Evolutionary conservation across 1,140 invertebrate species (phyloP).

Genomic region (Teleopsis dalmanni): DNA sequence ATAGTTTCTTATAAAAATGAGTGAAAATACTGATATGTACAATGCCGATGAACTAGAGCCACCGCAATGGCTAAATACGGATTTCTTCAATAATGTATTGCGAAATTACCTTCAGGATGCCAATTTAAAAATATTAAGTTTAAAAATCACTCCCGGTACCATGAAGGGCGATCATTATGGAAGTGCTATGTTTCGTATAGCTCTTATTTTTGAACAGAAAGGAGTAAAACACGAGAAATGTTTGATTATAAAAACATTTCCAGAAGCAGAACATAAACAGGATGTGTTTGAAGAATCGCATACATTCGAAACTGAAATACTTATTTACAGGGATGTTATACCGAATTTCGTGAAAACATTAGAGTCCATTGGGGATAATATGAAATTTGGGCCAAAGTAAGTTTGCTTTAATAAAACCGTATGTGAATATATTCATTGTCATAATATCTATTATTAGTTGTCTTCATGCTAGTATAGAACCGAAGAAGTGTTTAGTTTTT

Average conservation of each 20-base stretch:
- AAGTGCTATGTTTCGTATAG: constrained; percentile 21
- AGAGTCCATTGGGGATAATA: constrained; percentile 1
- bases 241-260: constrained; percentile 12
- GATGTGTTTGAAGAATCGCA: constrained; percentile 9
- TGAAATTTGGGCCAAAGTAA: constrained; percentile 7
- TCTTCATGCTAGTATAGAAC: constrained; percentile 10
- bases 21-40: not conserved
- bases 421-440: not conserved
- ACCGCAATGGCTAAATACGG: constrained; percentile 12
- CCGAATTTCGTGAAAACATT: constrained; percentile 21
- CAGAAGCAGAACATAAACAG: constrained; percentile 1
- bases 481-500: constrained; percentile 22
- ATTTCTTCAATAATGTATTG: constrained; percentile 14
- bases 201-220: constrained; percentile 10
- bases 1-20: too few relatives aligned
- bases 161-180: constrained; percentile 23
- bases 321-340: constrained; percentile 13
- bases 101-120: not conserved
- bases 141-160: constrained; percentile 12
- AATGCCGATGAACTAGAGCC: constrained; percentile 14
- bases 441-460: not conserved
- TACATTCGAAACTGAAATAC: constrained; percentile 13
- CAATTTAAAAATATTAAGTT: not conserved
- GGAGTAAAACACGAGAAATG: not conserved
- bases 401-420: constrained; percentile 10